Evolutionary conservation across 64 coral and sea anemone species (phyloP), one percentile per base, ranked within the genome.

Genomic region (Stichodactyla helianthus): DNA sequence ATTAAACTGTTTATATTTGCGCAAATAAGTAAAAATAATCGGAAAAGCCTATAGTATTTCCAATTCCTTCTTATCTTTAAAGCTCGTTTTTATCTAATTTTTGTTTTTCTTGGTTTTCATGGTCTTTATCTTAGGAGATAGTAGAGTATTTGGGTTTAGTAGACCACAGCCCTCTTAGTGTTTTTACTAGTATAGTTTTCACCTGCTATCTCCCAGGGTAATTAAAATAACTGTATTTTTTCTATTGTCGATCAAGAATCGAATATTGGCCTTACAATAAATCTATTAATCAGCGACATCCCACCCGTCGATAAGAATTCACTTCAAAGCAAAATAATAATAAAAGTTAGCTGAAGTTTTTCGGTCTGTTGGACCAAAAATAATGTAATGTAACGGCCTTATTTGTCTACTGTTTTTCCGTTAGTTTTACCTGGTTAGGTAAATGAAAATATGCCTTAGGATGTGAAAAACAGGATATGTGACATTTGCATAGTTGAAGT

Each of bases 401-500:
- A 65, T 65, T n/a, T 9, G 62, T 65, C 18, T 22, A 74, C 68
- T 4, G 68, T 11, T 6, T 26, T 74, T 13, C 68, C 10, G 7
- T 23, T 31, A 74, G 68, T 74, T 26, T 26, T 74, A 27, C n/a
- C 23, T 74, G 68, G 10, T 31, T 74, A 27, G 26, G 4, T 18
- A 74, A 74, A 74, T 74, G 23, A 23, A 68, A 74, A 74, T 74
- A 14, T 23, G 26, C 10, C 11, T 7, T 15, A 74, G 68, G 68
- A 74, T 74, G 68, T 13, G 22, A 65, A 7, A 44, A n/a, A 65
- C 25, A 74, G 68, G 10, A 74, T 27, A 74, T 31, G 25, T 74
- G 19, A 52, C 50, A 81, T 81, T 81, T 81, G 78, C 78, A 81
- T 81, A 81, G 78, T 54, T 20, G 2, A 20, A 81, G 78, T 79